phyloP scores from a whole-genome alignment of 2,797 vertebrate species.

The Emys orbicularis region DNA sequence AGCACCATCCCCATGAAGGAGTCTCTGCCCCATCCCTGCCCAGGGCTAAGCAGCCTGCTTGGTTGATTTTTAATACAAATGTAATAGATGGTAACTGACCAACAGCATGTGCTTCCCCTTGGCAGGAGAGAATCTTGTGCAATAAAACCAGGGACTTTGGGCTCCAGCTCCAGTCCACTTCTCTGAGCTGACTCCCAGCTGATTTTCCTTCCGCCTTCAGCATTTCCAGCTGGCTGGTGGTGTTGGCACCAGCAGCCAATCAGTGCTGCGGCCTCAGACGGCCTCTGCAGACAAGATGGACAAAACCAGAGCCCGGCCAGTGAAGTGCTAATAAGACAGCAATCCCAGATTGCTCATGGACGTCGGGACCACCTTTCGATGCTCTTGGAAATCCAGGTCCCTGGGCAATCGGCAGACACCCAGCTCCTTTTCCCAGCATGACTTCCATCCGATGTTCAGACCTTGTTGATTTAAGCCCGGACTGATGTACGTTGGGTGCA shows the following conservation, averaged over 20 bases:
- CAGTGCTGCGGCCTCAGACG: not conserved
- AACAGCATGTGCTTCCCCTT: not conserved
- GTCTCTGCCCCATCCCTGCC: too few relatives aligned
- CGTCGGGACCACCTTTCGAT: not conserved
- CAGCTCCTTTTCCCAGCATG: not conserved
- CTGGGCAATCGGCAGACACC: not conserved
- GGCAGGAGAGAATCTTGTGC: not conserved
- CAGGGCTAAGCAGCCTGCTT: not conserved
- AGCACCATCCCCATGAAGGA: too few relatives aligned
- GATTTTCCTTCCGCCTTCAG: not conserved
- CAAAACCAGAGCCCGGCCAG: not conserved
- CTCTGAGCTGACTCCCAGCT: not conserved
- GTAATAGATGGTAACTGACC: not conserved
- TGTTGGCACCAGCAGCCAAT: not conserved
- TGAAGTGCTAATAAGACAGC: not conserved
- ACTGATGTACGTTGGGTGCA: not conserved
- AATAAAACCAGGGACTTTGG: not conserved
- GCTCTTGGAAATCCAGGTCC: not conserved
- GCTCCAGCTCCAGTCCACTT: not conserved
- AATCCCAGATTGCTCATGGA: not conserved
- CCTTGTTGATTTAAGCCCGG: not conserved
- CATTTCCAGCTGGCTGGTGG: too few relatives aligned
- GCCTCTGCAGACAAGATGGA: too few relatives aligned
- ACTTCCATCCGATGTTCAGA: not conserved
- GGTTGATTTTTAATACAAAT: not conserved